Conservation (phyloP, 2,113 vertebrate genomes). For the Thymallus thymallus region DNA sequence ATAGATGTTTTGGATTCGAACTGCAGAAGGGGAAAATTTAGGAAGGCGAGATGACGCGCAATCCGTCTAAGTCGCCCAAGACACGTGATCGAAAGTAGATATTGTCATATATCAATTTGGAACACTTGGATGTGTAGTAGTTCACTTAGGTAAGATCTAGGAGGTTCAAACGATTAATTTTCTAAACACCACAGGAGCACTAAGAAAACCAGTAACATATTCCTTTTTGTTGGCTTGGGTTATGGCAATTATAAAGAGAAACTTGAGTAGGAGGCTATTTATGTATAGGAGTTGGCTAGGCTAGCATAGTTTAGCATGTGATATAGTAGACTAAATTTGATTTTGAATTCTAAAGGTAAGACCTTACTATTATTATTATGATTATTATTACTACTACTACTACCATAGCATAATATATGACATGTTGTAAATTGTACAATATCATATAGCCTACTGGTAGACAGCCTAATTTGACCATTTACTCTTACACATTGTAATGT, state of each 20-base stretch:
- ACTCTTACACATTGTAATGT: neutral
- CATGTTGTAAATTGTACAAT: conserved; percentile 1
- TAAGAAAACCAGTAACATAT: conserved; percentile 88
- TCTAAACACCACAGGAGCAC: conserved; percentile 89
- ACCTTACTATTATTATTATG: conserved; percentile 24
- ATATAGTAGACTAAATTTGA: neutral
- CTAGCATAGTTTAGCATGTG: conserved; percentile 28
- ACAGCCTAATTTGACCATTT: neutral
- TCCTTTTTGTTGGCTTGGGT: conserved; percentile 79
- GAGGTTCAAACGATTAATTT: conserved; percentile 93
- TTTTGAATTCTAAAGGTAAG: conserved; percentile 49
- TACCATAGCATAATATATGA: neutral
- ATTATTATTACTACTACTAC: too few species aligned
- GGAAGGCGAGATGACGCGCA: conserved; percentile 99
- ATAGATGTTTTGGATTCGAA: conserved; percentile 93
- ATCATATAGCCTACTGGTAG: neutral
- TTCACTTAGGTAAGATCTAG: conserved; percentile 94
- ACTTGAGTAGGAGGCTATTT: conserved; percentile 16
- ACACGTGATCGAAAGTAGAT: conserved; percentile 99
- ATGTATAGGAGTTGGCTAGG: conserved; percentile 42
- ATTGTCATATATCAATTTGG: conserved; percentile 99
- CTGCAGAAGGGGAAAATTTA: conserved; percentile 95
- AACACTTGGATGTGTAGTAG: conserved; percentile 97
- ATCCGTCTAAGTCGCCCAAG: conserved; percentile 97
- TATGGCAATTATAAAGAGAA: conserved; percentile 69